Percentiles rank a stretch among this genome's conserved stretches.
These are phyloP conservation scores for Mizuhopecten yessoensis DNA, from an alignment of 1,140 invertebrate species.

Conservation along the genomic window DNA sequence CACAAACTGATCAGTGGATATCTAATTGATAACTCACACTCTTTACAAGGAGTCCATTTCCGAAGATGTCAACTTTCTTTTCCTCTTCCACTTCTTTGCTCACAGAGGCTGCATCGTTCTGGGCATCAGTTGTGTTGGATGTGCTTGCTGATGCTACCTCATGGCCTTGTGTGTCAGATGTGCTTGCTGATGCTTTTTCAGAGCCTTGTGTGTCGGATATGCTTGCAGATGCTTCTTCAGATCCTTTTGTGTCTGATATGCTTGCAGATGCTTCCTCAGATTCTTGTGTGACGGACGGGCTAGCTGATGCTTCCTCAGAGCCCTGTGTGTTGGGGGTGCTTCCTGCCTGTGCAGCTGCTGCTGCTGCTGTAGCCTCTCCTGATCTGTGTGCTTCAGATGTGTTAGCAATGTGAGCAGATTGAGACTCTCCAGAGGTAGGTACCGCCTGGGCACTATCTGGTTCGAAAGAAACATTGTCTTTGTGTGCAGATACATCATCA, in stretches of 20 bases:
- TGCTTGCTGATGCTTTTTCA: not conserved
- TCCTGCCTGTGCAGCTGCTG: too few species aligned
- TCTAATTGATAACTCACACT: conserved; percentile 64
- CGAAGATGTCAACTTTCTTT: conserved; percentile 67
- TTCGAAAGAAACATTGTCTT: not conserved
- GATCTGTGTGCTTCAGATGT: too few species aligned
- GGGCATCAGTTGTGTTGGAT: conserved; percentile 8
- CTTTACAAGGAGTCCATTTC: conserved; percentile 68
- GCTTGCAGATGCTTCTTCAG: conserved; percentile 31
- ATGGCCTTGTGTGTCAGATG: not conserved
- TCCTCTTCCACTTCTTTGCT: conserved; percentile 51
- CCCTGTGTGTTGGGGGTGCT: too few species aligned
- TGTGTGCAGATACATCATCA: not conserved
- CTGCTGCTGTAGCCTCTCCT: too few species aligned
- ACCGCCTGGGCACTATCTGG: not conserved
- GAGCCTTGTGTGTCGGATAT: not conserved
- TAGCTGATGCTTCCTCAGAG: too few species aligned
- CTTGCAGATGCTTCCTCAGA: not conserved
- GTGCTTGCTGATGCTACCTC: not conserved
- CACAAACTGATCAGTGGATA: too few species aligned
- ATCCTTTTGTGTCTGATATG: not conserved
- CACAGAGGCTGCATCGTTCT: conserved; percentile 43
- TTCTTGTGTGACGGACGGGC: too few species aligned
- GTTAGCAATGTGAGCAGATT: not conserved
- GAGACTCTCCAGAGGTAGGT: not conserved